Percentiles rank a stretch among this genome's conserved stretches.
phyloP scores from a whole-genome alignment of 2,888 invertebrate genomes.

The Euzophera pinguis region DNA sequence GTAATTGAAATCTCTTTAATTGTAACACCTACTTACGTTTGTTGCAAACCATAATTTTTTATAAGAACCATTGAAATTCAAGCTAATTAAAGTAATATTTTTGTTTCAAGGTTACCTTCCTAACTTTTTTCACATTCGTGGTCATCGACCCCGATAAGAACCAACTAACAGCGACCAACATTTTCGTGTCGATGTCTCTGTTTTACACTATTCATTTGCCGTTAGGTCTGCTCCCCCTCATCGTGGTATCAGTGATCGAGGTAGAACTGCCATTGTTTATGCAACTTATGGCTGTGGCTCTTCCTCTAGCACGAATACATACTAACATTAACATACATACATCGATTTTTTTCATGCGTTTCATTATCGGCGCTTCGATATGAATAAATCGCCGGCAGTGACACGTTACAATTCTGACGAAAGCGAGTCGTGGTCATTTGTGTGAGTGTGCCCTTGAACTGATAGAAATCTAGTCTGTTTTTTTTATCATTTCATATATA shows the following conservation, averaged over 20 bases:
- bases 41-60: no score
- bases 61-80: no score
- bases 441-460: not conserved
- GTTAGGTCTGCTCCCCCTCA: conserved; percentile 88
- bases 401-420: conserved; percentile 5
- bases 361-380: not conserved
- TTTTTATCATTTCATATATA: no score
- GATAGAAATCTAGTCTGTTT: not conserved
- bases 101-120: conserved; percentile 86
- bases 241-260: conserved; percentile 87
- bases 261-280: conserved; percentile 69
- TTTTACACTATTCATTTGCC: conserved; percentile 94
- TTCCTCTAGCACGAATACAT: conserved; percentile 39
- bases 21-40: no score
- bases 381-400: not conserved
- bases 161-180: conserved; percentile 87
- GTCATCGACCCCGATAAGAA: conserved; percentile 83
- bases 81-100: conserved; percentile 19
- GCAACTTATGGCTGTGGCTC: conserved; percentile 57
- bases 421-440: conserved; percentile 1
- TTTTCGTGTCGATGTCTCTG: conserved; percentile 92
- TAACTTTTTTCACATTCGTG: conserved; percentile 91
- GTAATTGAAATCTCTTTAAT: no score
- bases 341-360: not conserved
- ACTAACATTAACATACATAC: conserved; percentile 37